These are phyloP conservation scores for Ophraella communa DNA, from an alignment of 2,888 invertebrate species.

Conservation along the genomic window DNA sequence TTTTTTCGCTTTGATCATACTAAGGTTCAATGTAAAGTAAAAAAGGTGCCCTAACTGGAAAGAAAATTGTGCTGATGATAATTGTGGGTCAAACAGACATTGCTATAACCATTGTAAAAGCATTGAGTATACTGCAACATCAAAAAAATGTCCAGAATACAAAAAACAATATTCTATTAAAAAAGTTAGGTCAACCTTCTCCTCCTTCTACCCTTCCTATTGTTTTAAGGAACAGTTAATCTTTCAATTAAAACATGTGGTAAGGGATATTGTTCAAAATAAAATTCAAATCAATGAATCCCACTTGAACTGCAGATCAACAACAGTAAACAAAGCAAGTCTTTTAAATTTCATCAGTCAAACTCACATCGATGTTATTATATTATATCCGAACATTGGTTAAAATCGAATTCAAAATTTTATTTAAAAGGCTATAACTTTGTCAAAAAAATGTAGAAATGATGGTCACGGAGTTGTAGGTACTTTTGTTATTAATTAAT, in stretches of 20 bases:
- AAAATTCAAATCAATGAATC: background rate
- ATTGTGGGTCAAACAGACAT: background rate
- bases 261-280: background rate
- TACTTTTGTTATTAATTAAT: background rate
- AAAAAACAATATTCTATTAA: constrained; percentile 11
- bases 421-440: background rate
- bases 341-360: background rate
- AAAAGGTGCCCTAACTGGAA: no score
- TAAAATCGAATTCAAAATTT: background rate
- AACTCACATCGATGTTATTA: background rate
- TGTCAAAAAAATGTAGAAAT: background rate
- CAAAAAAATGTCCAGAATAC: constrained; percentile 5
- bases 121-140: background rate
- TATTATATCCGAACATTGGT: constrained; percentile 3
- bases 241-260: background rate
- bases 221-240: background rate
- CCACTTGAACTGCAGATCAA: background rate
- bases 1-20: background rate
- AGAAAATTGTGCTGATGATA: background rate
- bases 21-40: background rate
- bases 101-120: constrained; percentile 11
- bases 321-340: background rate
- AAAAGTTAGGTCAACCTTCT: constrained; percentile 9
- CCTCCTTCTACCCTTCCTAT: background rate
- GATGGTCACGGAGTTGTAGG: background rate